phyloP scores from a whole-genome alignment of 2,113 vertebrate species.

The Otis tarda region DNA sequence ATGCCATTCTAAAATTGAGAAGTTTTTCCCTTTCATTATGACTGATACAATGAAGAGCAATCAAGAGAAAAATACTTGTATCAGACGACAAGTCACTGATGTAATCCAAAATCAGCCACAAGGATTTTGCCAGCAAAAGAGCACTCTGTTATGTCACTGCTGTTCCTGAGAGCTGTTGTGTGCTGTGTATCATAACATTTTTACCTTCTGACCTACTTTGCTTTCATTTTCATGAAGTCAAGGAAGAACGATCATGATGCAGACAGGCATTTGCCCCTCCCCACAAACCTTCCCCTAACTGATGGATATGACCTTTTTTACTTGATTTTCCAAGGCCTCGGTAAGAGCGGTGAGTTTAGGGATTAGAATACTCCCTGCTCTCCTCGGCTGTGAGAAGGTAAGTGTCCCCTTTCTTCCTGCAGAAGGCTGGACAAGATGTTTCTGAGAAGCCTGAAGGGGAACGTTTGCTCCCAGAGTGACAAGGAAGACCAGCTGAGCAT shows the following conservation, averaged over 20 bases:
- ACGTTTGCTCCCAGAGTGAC: neutral
- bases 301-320: neutral
- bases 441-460: neutral
- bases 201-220: neutral
- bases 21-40: too few species aligned
- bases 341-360: neutral
- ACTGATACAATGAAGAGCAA: too few species aligned
- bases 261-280: neutral
- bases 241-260: fast-evolving
- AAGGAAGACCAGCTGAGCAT: neutral
- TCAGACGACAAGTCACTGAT: too few species aligned
- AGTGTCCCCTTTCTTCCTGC: neutral
- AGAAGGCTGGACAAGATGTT: neutral
- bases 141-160: too few species aligned
- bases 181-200: neutral
- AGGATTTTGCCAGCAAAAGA: too few species aligned
- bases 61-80: too few species aligned
- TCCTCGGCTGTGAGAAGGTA: neutral
- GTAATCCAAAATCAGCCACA: too few species aligned
- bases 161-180: too few species aligned
- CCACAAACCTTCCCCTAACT: neutral
- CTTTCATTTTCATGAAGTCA: neutral
- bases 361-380: neutral
- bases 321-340: neutral
- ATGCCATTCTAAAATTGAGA: too few species aligned